Percentiles rank a stretch among this genome's conserved stretches.
phyloP scores from a whole-genome alignment of 2,888 invertebrate species.

The Girardia tigrina region DNA sequence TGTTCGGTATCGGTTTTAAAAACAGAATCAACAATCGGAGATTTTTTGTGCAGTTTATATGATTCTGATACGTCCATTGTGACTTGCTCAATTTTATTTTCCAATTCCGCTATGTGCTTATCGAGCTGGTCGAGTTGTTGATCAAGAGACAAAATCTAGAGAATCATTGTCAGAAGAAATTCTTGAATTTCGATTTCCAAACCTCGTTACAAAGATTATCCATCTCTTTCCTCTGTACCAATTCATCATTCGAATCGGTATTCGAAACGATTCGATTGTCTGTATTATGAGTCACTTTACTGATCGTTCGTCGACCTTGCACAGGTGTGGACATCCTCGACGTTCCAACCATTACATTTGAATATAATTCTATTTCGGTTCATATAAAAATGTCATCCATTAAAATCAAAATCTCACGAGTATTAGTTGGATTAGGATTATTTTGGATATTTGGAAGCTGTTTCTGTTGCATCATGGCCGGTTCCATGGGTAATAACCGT shows the following conservation, averaged over 20 bases:
- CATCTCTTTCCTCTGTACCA: not conserved
- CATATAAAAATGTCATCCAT: not conserved
- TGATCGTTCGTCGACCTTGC: not conserved
- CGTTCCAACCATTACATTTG: not conserved
- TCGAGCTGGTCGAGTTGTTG: not conserved
- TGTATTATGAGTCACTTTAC: slow-evolving; percentile 3
- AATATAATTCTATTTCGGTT: not conserved
- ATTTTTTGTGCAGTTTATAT: not conserved
- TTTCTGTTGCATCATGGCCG: slow-evolving; percentile 17
- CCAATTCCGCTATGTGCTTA: not conserved
- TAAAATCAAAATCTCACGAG: not conserved
- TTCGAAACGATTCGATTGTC: not conserved
- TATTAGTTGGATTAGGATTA: not conserved
- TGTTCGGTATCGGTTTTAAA: not conserved
- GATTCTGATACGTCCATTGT: not conserved
- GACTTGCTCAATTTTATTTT: slow-evolving; percentile 13
- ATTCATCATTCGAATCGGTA: slow-evolving; percentile 5
- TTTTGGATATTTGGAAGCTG: not conserved
- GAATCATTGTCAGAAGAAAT: too few relatives aligned
- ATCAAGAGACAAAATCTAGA: not conserved
- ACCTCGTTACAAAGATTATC: slow-evolving; percentile 9
- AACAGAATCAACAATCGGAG: not conserved
- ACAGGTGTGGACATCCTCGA: not conserved
- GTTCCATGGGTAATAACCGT: not conserved
- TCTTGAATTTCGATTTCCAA: too few relatives aligned